Evolutionary conservation across 2,797 vertebrate species (phyloP).

Genomic region (Enteromius thamalakanensis): DNA sequence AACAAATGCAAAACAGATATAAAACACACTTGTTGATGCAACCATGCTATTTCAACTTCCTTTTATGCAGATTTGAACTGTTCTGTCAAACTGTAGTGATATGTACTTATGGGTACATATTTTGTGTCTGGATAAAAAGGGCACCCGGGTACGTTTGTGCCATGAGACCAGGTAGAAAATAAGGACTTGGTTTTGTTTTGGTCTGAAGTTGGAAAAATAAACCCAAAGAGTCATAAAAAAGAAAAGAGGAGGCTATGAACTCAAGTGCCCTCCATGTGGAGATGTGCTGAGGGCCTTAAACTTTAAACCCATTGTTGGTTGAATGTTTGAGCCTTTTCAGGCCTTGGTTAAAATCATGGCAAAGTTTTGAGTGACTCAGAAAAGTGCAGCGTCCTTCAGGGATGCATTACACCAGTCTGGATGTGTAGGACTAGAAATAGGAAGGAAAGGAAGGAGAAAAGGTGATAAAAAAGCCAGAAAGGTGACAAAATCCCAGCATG

Average conservation of each 20-base stretch:
- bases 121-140: too few species aligned
- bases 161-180: too few species aligned
- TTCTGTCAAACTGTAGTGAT: too few species aligned
- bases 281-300: background rate
- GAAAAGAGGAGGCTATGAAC: background rate
- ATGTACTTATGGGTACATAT: too few species aligned
- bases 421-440: conserved; percentile 9
- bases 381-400: conserved; percentile 5
- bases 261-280: background rate
- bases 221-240: background rate
- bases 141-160: too few species aligned
- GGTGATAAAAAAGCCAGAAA: conserved; percentile 3
- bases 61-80: too few species aligned
- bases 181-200: background rate
- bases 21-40: too few species aligned
- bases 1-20: too few species aligned
- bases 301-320: background rate
- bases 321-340: conserved; percentile 1
- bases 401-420: background rate
- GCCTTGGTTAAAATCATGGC: background rate
- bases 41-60: too few species aligned
- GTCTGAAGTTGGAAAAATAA: background rate
- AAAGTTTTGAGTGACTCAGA: conserved; percentile 18
- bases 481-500: conserved; percentile 36
- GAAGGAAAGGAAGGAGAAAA: background rate